Conservation (phyloP, 2,113 vertebrate genomes). For the Otus sunia region DNA sequence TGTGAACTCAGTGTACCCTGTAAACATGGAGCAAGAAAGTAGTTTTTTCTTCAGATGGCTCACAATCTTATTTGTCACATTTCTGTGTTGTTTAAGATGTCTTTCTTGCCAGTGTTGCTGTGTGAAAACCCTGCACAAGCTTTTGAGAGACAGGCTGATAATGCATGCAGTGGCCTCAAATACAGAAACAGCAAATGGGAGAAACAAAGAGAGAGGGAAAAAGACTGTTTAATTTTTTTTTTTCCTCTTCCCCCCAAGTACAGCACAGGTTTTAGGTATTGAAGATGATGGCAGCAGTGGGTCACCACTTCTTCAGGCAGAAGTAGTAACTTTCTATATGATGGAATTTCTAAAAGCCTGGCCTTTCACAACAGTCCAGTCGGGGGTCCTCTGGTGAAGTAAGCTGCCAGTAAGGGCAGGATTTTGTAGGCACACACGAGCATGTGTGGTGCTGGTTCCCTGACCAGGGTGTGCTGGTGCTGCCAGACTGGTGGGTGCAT, state of each 20-base stretch:
- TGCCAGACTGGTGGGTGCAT: fast-evolving
- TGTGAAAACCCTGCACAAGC: neutral
- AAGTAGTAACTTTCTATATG: neutral
- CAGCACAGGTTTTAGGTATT: neutral
- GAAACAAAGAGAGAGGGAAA: neutral
- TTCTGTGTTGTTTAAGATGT: neutral
- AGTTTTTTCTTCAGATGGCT: neutral
- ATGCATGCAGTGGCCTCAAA: neutral
- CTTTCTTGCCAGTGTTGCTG: neutral
- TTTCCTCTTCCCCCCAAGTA: neutral
- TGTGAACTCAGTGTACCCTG: neutral
- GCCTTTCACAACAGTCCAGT: neutral
- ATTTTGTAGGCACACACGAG: neutral
- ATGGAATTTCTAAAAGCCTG: neutral
- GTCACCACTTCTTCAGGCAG: neutral
- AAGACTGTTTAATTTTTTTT: neutral
- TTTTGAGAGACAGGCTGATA: neutral
- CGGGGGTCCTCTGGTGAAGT: fast-evolving
- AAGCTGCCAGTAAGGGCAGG: neutral
- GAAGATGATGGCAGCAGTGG: neutral
- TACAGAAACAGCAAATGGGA: neutral
- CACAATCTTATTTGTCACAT: neutral
- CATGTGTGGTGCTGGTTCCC: fast-evolving
- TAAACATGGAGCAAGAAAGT: neutral
- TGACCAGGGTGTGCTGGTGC: neutral